Percentiles rank a stretch among this genome's conserved stretches.
Evolutionary conservation across 2,888 invertebrate genomes (phyloP).

Genomic region (Cerastis rubricosa): DNA sequence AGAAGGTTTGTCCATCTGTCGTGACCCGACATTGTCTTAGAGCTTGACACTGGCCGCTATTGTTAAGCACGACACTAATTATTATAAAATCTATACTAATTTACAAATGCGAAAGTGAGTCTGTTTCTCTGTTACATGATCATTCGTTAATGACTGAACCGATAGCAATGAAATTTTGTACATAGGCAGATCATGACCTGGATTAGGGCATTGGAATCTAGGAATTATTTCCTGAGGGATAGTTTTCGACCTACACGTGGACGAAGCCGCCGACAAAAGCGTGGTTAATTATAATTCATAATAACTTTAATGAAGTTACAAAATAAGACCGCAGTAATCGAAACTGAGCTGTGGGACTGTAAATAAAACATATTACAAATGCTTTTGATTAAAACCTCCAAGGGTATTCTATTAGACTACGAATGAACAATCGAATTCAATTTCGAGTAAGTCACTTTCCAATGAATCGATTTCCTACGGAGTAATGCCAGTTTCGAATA

Average conservation of each 20-base stretch:
- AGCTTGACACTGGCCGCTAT: constrained; percentile 76
- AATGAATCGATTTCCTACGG: constrained; percentile 59
- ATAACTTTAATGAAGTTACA: constrained; percentile 63
- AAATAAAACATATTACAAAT: constrained; percentile 65
- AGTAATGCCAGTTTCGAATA: constrained; percentile 51
- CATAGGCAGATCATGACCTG: background rate
- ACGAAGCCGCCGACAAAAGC: background rate
- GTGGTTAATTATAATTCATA: constrained; percentile 63
- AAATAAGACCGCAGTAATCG: constrained; percentile 47
- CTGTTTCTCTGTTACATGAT: background rate
- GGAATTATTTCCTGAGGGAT: too few species aligned
- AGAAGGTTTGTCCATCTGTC: constrained; percentile 76
- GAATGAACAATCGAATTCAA: constrained; percentile 65
- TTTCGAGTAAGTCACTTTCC: constrained; percentile 60
- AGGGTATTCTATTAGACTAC: constrained; percentile 65
- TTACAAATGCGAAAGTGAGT: background rate
- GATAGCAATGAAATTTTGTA: background rate
- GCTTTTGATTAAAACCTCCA: constrained; percentile 71
- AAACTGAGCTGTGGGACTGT: constrained; percentile 37
- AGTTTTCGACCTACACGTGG: fast-evolving
- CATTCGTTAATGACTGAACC: background rate
- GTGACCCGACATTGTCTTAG: constrained; percentile 72
- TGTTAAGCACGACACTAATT: constrained; percentile 70
- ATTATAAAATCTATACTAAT: constrained; percentile 1
- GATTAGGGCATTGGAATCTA: too few species aligned